Percentiles rank a stretch among this genome's conserved stretches.
Evolutionary conservation across 1,140 invertebrate species (phyloP).

Genomic region (Aphis gossypii): DNA sequence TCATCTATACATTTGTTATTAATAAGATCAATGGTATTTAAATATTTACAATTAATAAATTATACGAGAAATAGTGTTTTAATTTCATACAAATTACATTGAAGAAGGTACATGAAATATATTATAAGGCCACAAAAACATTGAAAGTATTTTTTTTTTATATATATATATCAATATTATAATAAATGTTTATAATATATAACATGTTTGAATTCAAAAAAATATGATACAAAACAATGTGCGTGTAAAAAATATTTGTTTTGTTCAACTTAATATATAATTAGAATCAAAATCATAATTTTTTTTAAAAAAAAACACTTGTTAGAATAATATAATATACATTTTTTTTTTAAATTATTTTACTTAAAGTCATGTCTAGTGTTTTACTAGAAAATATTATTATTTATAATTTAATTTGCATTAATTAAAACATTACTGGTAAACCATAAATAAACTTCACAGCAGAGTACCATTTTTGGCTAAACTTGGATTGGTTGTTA

Average conservation of each 20-base stretch:
- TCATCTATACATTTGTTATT: background rate
- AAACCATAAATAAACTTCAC: background rate
- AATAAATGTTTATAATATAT: conserved; percentile 48
- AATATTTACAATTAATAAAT: conserved; percentile 13
- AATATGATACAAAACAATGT: conserved; percentile 46
- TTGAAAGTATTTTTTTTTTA: conserved; percentile 28
- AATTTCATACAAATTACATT: conserved; percentile 47
- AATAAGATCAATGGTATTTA: background rate
- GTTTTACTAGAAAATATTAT: conserved; percentile 5
- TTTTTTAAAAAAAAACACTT: background rate
- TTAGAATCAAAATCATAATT: conserved; percentile 25
- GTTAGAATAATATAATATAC: conserved; percentile 34
- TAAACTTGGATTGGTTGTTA: background rate
- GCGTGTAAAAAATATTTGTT: conserved; percentile 49
- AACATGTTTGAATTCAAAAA: conserved; percentile 48
- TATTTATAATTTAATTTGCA: conserved; percentile 13
- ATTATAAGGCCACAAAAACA: conserved; percentile 49
- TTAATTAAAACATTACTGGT: conserved; percentile 32
- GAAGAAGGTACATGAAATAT: conserved; percentile 8
- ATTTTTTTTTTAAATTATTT: background rate
- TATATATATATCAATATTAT: conserved; percentile 32
- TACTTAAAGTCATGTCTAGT: conserved; percentile 34
- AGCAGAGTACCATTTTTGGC: conserved; percentile 27
- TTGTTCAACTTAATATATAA: conserved; percentile 47
- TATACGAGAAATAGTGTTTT: background rate